These are phyloP conservation scores for Rhadinocentrus ornatus DNA, from an alignment of 2,797 vertebrate species.

Conservation along the genomic window DNA sequence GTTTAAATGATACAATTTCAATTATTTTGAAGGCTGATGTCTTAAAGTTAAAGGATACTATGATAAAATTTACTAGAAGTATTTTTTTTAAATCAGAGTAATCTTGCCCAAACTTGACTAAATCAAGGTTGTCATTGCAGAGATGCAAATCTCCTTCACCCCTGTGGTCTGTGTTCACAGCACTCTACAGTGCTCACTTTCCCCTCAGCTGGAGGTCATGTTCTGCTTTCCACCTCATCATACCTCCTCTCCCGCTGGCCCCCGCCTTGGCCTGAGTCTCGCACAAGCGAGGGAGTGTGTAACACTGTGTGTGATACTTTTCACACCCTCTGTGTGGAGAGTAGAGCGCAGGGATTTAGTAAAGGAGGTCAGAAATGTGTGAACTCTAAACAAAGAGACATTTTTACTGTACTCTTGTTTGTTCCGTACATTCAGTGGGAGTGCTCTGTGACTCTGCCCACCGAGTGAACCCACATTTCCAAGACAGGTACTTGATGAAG, in stretches of 20 bases:
- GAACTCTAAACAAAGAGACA: constrained; percentile 73
- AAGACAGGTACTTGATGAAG: constrained; percentile 45
- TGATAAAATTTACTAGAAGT: neutral
- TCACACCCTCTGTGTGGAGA: constrained; percentile 58
- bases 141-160: constrained; percentile 33
- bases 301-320: constrained; percentile 61
- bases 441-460: constrained; percentile 43
- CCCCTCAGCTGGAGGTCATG: constrained; percentile 51
- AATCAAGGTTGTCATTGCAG: constrained; percentile 27
- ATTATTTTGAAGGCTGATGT: too few species aligned
- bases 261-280: constrained; percentile 50
- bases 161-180: constrained; percentile 41
- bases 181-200: constrained; percentile 20
- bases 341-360: constrained; percentile 45
- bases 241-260: constrained; percentile 30
- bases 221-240: constrained; percentile 42
- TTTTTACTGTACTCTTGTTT: constrained; percentile 51
- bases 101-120: constrained; percentile 9
- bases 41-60: neutral
- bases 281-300: constrained; percentile 51
- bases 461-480: constrained; percentile 61
- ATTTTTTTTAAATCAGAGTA: constrained; percentile 1
- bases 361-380: constrained; percentile 70
- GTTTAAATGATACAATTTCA: too few species aligned
- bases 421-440: constrained; percentile 26